Evolutionary conservation across 2,888 invertebrate species (phyloP), one percentile per base, ranked within the genome.

Genomic region (Acrobasis consociella): DNA sequence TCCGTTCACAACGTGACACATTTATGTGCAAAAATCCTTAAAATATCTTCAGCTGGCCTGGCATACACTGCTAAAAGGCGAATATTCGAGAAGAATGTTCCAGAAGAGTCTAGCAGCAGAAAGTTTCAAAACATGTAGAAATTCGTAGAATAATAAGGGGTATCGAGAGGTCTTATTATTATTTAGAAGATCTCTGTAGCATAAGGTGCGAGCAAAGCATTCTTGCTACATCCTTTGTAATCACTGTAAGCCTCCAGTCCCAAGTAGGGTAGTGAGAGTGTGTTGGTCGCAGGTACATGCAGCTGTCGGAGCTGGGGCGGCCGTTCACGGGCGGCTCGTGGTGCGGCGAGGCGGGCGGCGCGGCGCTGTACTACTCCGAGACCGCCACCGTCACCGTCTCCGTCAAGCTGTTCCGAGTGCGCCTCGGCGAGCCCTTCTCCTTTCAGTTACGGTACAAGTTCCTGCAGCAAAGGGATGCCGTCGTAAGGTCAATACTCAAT

Each of bases 281-380:
- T 38, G 38, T 31, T 31, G 5, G 31, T 31, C 5, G 11, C 42
- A 56, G 56, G 42, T 97, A 96, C 89, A 96, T 97, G 95, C 96
- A 97, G 92, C 93, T 97, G 71, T 96, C 97, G 75, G 97, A 97
- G 91, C 94, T 97, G 72, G 96, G 97, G 17, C 94, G 97, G 51
- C 97, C 97, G 15, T 97, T 97, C 90, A 97, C 97, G 38, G 97
- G 97, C 53, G 97, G 97, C 67, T 97, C 96, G 17, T 97, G 97
- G 97, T 97, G 97, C 86, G 97, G 97, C 64, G 94, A 95, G 63
- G 96, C 97, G 55, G 95, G 95, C 38, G 96, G 96, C 65, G 95
- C 95, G 46, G 96, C 97, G 64, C 95, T 97, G 62, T 97, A 97
- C 88, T 97, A 97, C 93, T 97, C 97, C 87, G 97, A 97, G 93